Evolutionary conservation across 2,797 vertebrate genomes (phyloP), one percentile per base, ranked within the genome.

Genomic region (Ambastaia sidthimunki): DNA sequence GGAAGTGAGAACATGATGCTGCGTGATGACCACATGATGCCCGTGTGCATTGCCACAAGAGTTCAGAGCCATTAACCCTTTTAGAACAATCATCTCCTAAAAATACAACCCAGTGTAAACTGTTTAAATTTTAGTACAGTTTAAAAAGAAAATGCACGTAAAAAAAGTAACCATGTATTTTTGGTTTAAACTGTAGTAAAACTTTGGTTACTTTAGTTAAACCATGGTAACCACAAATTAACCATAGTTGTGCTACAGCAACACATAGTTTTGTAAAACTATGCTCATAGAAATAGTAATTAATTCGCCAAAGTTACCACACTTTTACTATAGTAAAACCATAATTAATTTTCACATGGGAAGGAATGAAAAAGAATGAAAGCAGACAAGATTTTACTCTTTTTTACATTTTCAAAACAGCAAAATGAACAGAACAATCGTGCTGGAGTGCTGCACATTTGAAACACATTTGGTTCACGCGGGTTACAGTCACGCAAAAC

Each of bases 1-100:
- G 78, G 79, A 66, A 50, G 66, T 54, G 66, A 28, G 57, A 57
- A 18, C 55, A 28, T 28, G 69, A 50, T 31, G 71, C 44, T 78
- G 63, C 76, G 68, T 66, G 67, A 25, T 23, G 28, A 6, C 23
- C 54, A 21, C 9, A 31, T 25, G 57, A 80, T 80, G 62, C 57
- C 50, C 73, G 67, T 5, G 41, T 2, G 11, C 37, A 11, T 79
- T 34, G 55, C 37, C 54, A 10, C 41, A 18, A 73, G 37, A 18
- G 21, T 79, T 21, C 48, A 72, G 12, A 44, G 59, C 77, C 19
- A 65, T 73, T 73, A 71, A 41, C 67, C 19, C 18, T 78, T 47
- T 67, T 34, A 50, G 18, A 21, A 50, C 60, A 57, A 65, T 44
- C 47, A 55, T 15, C 65, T 72, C 16, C 25, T 71, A 41, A 71